Evolutionary conservation across 2,888 invertebrate genomes (phyloP).

Genomic region (Catonia carolina): DNA sequence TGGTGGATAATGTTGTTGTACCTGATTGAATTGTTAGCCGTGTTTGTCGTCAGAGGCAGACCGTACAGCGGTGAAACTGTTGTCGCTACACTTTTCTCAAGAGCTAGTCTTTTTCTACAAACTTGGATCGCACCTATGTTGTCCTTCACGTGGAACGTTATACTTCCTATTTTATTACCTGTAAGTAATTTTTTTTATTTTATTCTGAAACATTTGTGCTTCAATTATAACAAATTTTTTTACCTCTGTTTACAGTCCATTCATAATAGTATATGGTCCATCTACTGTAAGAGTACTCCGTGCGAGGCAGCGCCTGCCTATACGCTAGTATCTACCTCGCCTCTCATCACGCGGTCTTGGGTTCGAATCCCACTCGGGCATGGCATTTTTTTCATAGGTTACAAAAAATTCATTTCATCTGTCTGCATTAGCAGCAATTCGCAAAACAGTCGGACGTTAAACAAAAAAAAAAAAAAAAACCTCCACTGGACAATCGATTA

Average conservation of each 20-base stretch:
- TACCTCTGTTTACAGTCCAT: background rate
- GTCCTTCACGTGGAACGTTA: conserved; percentile 82
- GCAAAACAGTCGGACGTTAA: too few relatives aligned
- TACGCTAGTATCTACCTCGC: too few relatives aligned
- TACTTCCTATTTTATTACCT: conserved; percentile 73
- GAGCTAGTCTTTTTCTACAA: conserved; percentile 44
- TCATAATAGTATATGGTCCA: too few relatives aligned
- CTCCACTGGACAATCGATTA: too few relatives aligned
- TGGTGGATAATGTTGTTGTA: conserved; percentile 84
- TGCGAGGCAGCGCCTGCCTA: too few relatives aligned
- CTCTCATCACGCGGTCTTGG: too few relatives aligned
- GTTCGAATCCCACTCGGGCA: too few relatives aligned
- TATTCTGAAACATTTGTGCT: background rate
- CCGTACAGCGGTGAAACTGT: conserved; percentile 76
- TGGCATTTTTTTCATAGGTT: too few relatives aligned
- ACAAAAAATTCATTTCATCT: too few relatives aligned
- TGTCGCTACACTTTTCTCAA: conserved; percentile 51
- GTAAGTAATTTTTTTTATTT: conserved; percentile 45
- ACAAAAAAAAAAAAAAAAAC: too few relatives aligned
- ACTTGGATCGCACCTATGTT: conserved; percentile 61
- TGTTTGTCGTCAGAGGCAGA: conserved; percentile 77
- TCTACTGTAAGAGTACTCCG: too few relatives aligned
- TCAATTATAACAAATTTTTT: conserved; percentile 5
- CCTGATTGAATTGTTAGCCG: conserved; percentile 67
- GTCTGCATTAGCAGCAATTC: too few relatives aligned